A percentile compares a stretch with the other conserved stretches of the same genome.
Conservation (phyloP, 1,140 invertebrate species). For the Homalodisca vitripennis region DNA sequence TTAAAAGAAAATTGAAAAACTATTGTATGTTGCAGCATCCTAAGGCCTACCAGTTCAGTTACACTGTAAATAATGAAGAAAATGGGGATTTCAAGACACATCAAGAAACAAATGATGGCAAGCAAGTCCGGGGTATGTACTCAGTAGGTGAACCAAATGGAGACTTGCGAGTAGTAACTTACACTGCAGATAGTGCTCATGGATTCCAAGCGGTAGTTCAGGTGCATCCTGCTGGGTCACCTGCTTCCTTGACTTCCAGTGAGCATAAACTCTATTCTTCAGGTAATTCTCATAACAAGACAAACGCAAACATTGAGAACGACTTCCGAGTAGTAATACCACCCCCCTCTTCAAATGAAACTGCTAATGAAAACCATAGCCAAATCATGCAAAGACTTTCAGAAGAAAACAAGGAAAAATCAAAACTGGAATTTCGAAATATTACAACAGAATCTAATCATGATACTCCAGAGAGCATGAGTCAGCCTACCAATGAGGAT, state of each 20-base stretch:
- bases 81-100: conserved; percentile 68
- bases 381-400: too few species aligned
- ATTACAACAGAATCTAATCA: too few species aligned
- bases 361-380: too few species aligned
- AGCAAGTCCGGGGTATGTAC: conserved; percentile 65
- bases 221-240: not conserved
- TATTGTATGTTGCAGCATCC: conserved; percentile 1
- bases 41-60: conserved; percentile 51
- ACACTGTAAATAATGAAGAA: conserved; percentile 65
- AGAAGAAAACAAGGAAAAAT: too few species aligned
- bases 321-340: too few species aligned
- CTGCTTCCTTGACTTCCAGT: too few species aligned
- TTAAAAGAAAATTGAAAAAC: too few species aligned
- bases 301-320: too few species aligned
- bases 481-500: not conserved
- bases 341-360: too few species aligned
- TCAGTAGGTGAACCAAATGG: conserved; percentile 52
- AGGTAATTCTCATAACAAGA: too few species aligned
- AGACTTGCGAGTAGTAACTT: conserved; percentile 43
- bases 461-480: not conserved
- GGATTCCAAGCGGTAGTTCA: conserved; percentile 35
- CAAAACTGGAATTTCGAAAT: too few species aligned
- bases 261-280: too few species aligned
- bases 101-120: conserved; percentile 65
- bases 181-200: conserved; percentile 43